These are phyloP conservation scores for Drosophila paulistorum DNA, from an alignment of 1,140 invertebrate genomes.

Conservation along the genomic window DNA sequence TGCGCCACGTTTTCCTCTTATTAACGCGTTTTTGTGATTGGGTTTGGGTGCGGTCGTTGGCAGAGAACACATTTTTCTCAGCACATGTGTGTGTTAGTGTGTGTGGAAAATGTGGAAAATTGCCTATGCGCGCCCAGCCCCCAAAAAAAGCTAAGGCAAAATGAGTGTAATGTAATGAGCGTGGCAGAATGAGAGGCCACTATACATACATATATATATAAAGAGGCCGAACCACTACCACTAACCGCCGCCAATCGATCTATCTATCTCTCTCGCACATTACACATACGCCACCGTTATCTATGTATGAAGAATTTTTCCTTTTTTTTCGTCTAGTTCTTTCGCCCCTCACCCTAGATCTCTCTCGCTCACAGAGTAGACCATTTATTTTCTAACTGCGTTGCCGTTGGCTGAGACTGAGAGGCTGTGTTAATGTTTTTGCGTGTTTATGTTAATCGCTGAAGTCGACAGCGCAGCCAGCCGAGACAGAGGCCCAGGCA, in stretches of 20 bases:
- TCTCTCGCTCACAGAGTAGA: constrained; percentile 7
- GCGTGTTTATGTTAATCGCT: constrained; percentile 82
- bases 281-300: constrained; percentile 79
- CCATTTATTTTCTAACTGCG: constrained; percentile 67
- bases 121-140: constrained; percentile 74
- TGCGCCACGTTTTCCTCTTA: constrained; percentile 75
- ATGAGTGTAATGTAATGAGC: constrained; percentile 82
- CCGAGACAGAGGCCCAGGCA: constrained; percentile 24
- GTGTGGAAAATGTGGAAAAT: constrained; percentile 72
- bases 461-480: constrained; percentile 35
- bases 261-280: constrained; percentile 51
- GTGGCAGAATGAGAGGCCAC: constrained; percentile 58
- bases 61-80: constrained; percentile 33
- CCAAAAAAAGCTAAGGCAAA: constrained; percentile 69
- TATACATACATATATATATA: background rate
- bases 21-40: constrained; percentile 82
- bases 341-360: constrained; percentile 33
- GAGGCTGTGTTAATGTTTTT: constrained; percentile 79
- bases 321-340: constrained; percentile 16
- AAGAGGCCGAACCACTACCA: constrained; percentile 26
- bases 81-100: constrained; percentile 51
- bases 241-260: constrained; percentile 8
- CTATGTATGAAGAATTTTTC: constrained; percentile 68
- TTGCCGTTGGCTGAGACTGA: constrained; percentile 68
- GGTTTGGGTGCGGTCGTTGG: constrained; percentile 68